Evolutionary conservation across 2,797 vertebrate species (phyloP), one percentile per base, ranked within the genome.

Genomic region (Nyctibius grandis): DNA sequence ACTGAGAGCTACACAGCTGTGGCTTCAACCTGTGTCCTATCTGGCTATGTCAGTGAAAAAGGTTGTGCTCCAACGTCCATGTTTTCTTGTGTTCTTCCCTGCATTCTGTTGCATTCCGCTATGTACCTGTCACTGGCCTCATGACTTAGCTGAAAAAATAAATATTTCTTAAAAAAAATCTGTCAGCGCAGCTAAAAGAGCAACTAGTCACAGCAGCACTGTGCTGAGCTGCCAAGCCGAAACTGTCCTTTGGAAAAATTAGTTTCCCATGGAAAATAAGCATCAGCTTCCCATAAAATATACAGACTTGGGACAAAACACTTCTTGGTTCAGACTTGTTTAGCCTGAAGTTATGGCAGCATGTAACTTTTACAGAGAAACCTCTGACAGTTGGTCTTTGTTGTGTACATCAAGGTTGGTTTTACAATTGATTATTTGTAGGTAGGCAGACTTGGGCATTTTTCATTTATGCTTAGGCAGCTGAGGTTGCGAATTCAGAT

Each of bases 261-360:
- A 75, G 61, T 75, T 96, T 96, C 90, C 92, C 88, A 84, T 89
- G 96, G 94, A 96, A 97, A 96, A 95, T 84, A 96, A 96, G 78
- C 90, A 95, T 78, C 84, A 78, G 34, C 75, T 94, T 96, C 92
- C 92, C 72, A 47, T 77, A 92, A 96, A 96, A 95, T 94, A 96
- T 65, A 96, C 83, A 89, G 68, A 80, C 73, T 16, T 60, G 70
- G 75, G 95, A 89, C 91, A 96, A 96, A 96, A 89, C 36, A n/a
- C 53, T 96, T 86, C 70, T 96, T 89, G 84, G 61, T 95, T 95
- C 88, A 95, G 86, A 78, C 64, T 91, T 93, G 86, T 95, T 96
- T 96, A 96, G 88, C 96, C 94, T 96, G 81, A 93, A 83, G 91
- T 92, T 93, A 91, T 51, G 88, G 84, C 81, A 95, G 93, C 8